Evolutionary conservation across 2,888 invertebrate species (phyloP).

Genomic region (Oscheius myriophilus): DNA sequence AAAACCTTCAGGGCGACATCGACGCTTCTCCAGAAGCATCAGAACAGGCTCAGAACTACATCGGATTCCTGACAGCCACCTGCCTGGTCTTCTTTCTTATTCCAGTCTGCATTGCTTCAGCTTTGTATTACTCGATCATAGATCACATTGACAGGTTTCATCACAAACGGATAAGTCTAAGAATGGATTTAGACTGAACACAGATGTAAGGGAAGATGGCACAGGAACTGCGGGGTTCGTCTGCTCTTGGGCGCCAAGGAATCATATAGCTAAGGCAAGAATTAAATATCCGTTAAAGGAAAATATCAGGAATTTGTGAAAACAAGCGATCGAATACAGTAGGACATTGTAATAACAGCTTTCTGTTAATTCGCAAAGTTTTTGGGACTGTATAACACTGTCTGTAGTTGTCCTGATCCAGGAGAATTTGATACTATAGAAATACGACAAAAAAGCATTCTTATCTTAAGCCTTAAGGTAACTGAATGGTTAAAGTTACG

Average conservation of each 20-base stretch:
- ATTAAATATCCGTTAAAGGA: too few species aligned
- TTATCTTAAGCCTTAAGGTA: too few species aligned
- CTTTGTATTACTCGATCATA: constrained; percentile 56
- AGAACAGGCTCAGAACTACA: constrained; percentile 49
- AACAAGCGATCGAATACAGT: too few species aligned
- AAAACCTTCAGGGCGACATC: constrained; percentile 39
- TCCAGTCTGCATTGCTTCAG: constrained; percentile 56
- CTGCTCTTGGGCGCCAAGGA: constrained; percentile 53
- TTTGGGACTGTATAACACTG: too few species aligned
- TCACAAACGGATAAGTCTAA: not conserved
- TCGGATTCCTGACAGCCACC: constrained; percentile 57
- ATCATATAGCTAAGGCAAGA: constrained; percentile 51
- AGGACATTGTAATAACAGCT: too few species aligned
- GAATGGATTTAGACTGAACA: constrained; percentile 32
- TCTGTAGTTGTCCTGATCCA: too few species aligned
- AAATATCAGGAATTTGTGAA: too few species aligned
- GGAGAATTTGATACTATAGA: too few species aligned
- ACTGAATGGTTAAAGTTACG: too few species aligned
- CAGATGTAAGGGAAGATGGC: constrained; percentile 44
- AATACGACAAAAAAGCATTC: too few species aligned
- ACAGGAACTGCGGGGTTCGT: constrained; percentile 3
- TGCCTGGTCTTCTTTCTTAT: constrained; percentile 60
- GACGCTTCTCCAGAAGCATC: constrained; percentile 27
- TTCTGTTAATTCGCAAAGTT: too few species aligned
- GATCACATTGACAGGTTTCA: constrained; percentile 52